These are phyloP conservation scores for Gymnodraco acuticeps DNA, from an alignment of 2,797 vertebrate species.

Conservation along the genomic window DNA sequence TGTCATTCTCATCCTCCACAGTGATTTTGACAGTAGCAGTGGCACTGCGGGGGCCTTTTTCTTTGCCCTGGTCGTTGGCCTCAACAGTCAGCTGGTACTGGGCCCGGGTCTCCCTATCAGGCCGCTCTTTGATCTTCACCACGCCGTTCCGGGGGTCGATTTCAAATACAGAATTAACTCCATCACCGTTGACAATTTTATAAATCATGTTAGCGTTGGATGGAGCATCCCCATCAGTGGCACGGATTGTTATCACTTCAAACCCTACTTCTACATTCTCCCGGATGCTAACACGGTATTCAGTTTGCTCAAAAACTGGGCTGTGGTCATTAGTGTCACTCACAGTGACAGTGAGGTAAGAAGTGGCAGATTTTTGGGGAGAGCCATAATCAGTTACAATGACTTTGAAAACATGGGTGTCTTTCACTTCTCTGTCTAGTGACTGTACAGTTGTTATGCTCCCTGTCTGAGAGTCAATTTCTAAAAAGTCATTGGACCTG, in stretches of 20 bases:
- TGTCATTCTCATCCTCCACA: constrained; percentile 97
- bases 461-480: constrained; percentile 89
- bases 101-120: constrained; percentile 91
- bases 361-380: constrained; percentile 86
- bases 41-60: constrained; percentile 91
- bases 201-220: constrained; percentile 98
- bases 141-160: constrained; percentile 93
- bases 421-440: constrained; percentile 94
- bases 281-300: constrained; percentile 91
- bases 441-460: constrained; percentile 87
- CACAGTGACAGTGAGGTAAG: constrained; percentile 93
- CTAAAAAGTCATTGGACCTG: constrained; percentile 92
- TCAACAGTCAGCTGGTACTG: constrained; percentile 94
- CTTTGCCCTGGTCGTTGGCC: constrained; percentile 96
- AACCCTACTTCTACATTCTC: constrained; percentile 96
- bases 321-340: constrained; percentile 96
- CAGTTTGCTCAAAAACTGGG: constrained; percentile 93
- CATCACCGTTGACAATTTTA: constrained; percentile 88
- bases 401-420: constrained; percentile 95
- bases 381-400: constrained; percentile 89
- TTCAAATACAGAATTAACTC: constrained; percentile 88
- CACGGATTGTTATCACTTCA: constrained; percentile 95
- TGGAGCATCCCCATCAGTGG: constrained; percentile 93
- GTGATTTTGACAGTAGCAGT: constrained; percentile 92
- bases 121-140: constrained; percentile 88